Percentiles rank a stretch among this genome's conserved stretches.
These are phyloP conservation scores for Drosophila algonquin DNA, from an alignment of 2,888 invertebrate genomes.

Conservation along the genomic window DNA sequence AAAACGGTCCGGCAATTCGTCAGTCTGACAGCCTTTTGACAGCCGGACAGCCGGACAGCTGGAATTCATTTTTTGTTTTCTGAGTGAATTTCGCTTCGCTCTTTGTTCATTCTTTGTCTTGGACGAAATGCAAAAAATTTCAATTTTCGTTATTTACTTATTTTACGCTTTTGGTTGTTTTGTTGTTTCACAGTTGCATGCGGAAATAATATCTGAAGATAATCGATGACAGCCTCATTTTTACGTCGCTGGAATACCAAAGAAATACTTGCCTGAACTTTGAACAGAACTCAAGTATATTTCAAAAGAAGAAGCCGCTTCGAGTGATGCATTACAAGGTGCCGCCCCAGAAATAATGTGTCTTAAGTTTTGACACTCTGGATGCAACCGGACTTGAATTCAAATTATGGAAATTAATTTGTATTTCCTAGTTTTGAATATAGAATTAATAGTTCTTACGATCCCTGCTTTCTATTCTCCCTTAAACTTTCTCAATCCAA, in stretches of 20 bases:
- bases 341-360: not conserved
- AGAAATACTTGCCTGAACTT: not conserved
- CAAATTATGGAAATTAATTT: not conserved
- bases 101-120: slow-evolving; percentile 51
- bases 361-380: not conserved
- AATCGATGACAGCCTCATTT: slow-evolving; percentile 43
- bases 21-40: slow-evolving; percentile 63
- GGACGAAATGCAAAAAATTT: slow-evolving; percentile 31
- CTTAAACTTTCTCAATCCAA: not conserved
- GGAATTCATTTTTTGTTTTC: slow-evolving; percentile 30
- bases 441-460: no score
- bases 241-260: slow-evolving; percentile 22
- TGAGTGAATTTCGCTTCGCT: slow-evolving; percentile 39
- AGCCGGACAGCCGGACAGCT: slow-evolving; percentile 44
- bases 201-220: slow-evolving; percentile 59
- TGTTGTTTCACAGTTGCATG: slow-evolving; percentile 56
- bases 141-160: slow-evolving; percentile 50
- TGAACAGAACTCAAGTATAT: not conserved
- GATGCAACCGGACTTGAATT: not conserved
- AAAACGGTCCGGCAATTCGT: slow-evolving; percentile 60
- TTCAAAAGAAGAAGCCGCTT: not conserved
- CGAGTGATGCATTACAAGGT: not conserved
- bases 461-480: not conserved
- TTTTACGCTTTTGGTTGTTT: slow-evolving; percentile 21
- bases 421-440: no score